phyloP scores from a whole-genome alignment of 2,113 vertebrate genomes.

The Solea senegalensis region DNA sequence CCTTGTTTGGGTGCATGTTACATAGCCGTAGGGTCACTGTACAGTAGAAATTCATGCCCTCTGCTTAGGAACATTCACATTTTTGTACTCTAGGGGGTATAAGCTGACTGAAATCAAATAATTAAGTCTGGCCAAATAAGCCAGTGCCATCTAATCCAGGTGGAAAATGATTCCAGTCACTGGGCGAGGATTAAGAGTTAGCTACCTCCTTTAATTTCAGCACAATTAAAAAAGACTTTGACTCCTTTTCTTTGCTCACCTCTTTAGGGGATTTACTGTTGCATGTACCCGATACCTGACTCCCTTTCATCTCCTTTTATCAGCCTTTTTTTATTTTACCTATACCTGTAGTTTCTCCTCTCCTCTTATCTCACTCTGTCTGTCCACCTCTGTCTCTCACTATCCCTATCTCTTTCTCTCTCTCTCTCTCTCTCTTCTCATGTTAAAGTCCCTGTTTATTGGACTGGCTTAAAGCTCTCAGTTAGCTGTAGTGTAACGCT shows the following conservation, averaged over 20 bases:
- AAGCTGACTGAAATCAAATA: constrained; percentile 76
- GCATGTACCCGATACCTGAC: constrained; percentile 29
- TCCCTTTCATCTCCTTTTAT: constrained; percentile 41
- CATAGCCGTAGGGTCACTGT: constrained; percentile 38
- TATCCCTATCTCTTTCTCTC: background rate
- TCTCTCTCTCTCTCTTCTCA: constrained; percentile 47
- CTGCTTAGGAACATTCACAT: constrained; percentile 54
- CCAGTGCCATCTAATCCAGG: constrained; percentile 77
- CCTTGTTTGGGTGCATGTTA: constrained; percentile 63
- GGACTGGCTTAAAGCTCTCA: constrained; percentile 72
- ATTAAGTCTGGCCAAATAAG: constrained; percentile 77
- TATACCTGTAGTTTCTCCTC: constrained; percentile 30
- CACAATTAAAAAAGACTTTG: constrained; percentile 86
- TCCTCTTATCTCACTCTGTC: constrained; percentile 25
- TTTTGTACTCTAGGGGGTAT: constrained; percentile 50
- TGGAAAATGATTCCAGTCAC: constrained; percentile 78
- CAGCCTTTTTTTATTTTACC: constrained; percentile 19
- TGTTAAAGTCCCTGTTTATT: constrained; percentile 77
- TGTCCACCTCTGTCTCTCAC: constrained; percentile 19
- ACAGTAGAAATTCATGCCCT: constrained; percentile 50
- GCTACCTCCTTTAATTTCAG: constrained; percentile 79
- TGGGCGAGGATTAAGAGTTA: constrained; percentile 74
- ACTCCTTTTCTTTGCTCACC: constrained; percentile 51
- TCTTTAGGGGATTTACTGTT: constrained; percentile 67
- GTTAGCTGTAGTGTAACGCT: constrained; percentile 61